Evolutionary conservation across 2,888 invertebrate genomes (phyloP).

Genomic region (Xanthia icteritia): DNA sequence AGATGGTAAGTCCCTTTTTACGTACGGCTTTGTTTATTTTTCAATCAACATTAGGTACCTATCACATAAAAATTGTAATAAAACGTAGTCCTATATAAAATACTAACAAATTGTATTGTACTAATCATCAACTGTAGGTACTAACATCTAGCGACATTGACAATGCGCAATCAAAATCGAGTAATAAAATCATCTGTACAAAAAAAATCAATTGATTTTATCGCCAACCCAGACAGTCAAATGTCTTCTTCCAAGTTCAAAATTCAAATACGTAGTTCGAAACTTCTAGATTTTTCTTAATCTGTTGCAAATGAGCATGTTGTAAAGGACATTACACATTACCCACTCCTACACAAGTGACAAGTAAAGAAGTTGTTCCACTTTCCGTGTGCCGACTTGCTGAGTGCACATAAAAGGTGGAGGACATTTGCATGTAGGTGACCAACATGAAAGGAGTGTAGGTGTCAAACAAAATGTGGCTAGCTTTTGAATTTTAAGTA

Average conservation of each 20-base stretch:
- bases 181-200: neutral
- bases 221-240: neutral
- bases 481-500: conserved; percentile 60
- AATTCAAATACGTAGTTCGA: conserved; percentile 2
- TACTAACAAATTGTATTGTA: neutral
- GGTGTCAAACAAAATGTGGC: conserved; percentile 73
- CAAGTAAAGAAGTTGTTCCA: conserved; percentile 69
- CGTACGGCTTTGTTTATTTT: neutral
- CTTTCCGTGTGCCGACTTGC: conserved; percentile 70
- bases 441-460: conserved; percentile 76
- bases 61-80: neutral
- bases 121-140: neutral
- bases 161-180: neutral
- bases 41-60: neutral
- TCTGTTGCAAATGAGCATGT: conserved; percentile 47
- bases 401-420: conserved; percentile 73
- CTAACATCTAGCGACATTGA: neutral
- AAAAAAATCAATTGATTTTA: neutral
- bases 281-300: conserved; percentile 33
- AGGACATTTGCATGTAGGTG: conserved; percentile 82
- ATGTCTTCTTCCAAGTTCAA: neutral
- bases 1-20: neutral
- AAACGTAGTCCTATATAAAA: neutral
- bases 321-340: conserved; percentile 69
- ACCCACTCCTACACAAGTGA: conserved; percentile 64